Conservation (phyloP, 2,888 invertebrate species). For the Andrena bicolor region DNA sequence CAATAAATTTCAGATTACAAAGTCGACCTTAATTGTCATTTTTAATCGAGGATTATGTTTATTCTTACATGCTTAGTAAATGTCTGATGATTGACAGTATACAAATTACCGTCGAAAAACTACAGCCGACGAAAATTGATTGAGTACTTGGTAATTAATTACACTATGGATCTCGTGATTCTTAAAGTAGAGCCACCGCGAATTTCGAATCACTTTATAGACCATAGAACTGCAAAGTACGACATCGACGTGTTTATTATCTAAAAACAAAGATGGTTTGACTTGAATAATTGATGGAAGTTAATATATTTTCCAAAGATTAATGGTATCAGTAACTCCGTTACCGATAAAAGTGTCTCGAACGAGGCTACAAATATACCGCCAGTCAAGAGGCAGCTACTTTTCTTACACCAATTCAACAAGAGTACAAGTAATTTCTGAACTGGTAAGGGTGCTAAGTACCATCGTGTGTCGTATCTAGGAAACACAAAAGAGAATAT, state of each 20-base stretch:
- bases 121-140: too few relatives aligned
- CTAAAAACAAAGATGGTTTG: not conserved
- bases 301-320: not conserved
- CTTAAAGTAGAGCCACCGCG: too few relatives aligned
- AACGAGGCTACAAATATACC: not conserved
- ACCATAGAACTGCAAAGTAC: not conserved
- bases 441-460: not conserved
- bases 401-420: slow-evolving; percentile 17
- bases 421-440: slow-evolving; percentile 26
- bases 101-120: slow-evolving; percentile 23
- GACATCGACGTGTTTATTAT: not conserved
- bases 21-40: too few relatives aligned
- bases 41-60: too few relatives aligned
- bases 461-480: slow-evolving; percentile 38
- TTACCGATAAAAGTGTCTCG: not conserved
- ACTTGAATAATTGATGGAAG: not conserved
- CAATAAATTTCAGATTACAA: too few relatives aligned
- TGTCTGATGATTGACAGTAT: too few relatives aligned
- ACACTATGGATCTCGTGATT: too few relatives aligned
- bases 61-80: too few relatives aligned
- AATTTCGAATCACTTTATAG: not conserved
- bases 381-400: not conserved
- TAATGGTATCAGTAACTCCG: not conserved
- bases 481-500: not conserved
- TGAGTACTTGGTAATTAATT: too few relatives aligned